Conservation (phyloP, 1,140 invertebrate species). For the Dendroctonus valens region DNA sequence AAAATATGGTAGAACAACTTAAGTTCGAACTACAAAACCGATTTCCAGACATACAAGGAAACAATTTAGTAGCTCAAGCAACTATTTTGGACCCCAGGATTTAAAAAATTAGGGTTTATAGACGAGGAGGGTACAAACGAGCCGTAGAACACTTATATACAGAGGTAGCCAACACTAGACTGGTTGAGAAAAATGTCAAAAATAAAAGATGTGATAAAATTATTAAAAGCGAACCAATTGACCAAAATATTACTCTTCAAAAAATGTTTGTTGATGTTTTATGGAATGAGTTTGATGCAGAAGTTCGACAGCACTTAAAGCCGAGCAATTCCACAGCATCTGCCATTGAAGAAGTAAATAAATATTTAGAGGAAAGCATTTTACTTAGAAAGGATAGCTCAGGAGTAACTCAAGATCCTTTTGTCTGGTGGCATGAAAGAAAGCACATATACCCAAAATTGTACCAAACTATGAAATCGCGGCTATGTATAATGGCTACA, state of each 20-base stretch:
- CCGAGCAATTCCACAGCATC: background rate
- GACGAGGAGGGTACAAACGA: no score
- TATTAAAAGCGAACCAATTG: no score
- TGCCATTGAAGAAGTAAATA: conserved; percentile 36
- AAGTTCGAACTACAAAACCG: background rate
- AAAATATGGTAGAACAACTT: background rate
- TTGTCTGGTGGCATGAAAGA: conserved; percentile 41
- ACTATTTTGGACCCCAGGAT: conserved; percentile 48
- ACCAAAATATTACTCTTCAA: no score
- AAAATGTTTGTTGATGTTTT: no score
- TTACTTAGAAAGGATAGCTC: conserved; percentile 44
- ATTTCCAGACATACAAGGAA: background rate
- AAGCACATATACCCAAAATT: conserved; percentile 39
- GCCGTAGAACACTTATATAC: no score
- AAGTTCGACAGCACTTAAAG: no score
- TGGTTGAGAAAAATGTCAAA: no score
- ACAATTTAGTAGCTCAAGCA: conserved; percentile 37
- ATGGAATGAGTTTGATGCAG: no score
- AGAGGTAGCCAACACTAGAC: no score
- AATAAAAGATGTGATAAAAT: no score
- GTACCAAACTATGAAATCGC: conserved; percentile 14
- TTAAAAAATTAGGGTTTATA: background rate
- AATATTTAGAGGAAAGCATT: conserved; percentile 40
- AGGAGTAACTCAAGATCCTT: no score
- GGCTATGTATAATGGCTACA: conserved; percentile 15